Conservation (phyloP, 2,797 vertebrate genomes). For the Salarias fasciatus region DNA sequence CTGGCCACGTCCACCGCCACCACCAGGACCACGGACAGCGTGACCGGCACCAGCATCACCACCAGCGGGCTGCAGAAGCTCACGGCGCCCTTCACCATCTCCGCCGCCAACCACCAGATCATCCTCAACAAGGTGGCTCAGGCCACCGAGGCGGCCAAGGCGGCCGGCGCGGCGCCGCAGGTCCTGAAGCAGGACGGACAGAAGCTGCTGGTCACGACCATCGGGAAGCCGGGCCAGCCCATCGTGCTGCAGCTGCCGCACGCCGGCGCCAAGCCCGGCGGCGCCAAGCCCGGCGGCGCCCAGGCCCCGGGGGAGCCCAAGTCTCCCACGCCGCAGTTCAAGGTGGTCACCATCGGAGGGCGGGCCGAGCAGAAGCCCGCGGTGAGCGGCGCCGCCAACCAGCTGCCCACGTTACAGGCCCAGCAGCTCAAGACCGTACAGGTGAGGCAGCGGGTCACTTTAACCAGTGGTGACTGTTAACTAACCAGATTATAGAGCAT, state of each 20-base stretch:
- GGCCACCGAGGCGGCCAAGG: slow-evolving; percentile 84
- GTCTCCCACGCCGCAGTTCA: slow-evolving; percentile 88
- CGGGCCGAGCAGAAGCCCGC: slow-evolving; percentile 90
- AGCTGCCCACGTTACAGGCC: slow-evolving; percentile 89
- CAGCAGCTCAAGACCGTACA: slow-evolving; percentile 96
- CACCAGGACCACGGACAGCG: slow-evolving; percentile 72
- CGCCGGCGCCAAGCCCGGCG: slow-evolving; percentile 83
- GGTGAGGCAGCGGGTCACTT: slow-evolving; percentile 76
- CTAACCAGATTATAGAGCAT: too few relatives aligned
- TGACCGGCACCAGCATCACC: slow-evolving; percentile 62
- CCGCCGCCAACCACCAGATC: slow-evolving; percentile 92
- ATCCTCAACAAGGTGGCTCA: slow-evolving; percentile 93
- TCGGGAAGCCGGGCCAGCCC: slow-evolving; percentile 93
- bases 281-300: slow-evolving; percentile 81
- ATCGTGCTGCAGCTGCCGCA: slow-evolving; percentile 93
- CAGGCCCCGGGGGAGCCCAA: slow-evolving; percentile 86
- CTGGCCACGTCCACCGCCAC: slow-evolving; percentile 75
- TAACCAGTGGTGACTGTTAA: too few relatives aligned
- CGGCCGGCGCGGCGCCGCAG: slow-evolving; percentile 73
- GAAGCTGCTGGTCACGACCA: slow-evolving; percentile 92
- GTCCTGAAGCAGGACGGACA: slow-evolving; percentile 93
- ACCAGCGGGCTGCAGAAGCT: slow-evolving; percentile 87
- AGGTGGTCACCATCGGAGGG: slow-evolving; percentile 93
- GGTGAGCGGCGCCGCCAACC: slow-evolving; percentile 85
- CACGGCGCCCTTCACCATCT: slow-evolving; percentile 87